Percentiles rank a stretch among this genome's conserved stretches.
phyloP scores from a whole-genome alignment of 2,113 vertebrate genomes.

The Nestor notabilis region DNA sequence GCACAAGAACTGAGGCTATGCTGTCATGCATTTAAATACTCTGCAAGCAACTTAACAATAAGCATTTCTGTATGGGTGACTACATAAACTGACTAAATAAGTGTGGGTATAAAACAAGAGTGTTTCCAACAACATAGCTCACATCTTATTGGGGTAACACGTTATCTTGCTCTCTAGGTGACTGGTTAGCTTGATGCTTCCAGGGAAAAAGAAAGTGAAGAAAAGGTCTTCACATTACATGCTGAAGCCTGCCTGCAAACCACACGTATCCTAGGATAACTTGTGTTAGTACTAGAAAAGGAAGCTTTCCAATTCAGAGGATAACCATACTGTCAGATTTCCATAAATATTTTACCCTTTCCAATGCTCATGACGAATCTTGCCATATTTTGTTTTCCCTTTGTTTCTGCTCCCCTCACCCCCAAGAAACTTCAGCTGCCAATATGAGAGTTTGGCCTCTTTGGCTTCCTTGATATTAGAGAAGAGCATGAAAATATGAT shows the following conservation, averaged over 20 bases:
- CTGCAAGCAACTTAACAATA: background rate
- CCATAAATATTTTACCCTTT: background rate
- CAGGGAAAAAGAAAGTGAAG: background rate
- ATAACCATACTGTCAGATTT: background rate
- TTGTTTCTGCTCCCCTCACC: fast-evolving
- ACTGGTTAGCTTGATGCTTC: background rate
- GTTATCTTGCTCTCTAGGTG: background rate
- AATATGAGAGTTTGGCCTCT: background rate
- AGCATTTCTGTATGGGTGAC: background rate
- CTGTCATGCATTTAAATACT: background rate
- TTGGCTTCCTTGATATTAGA: background rate
- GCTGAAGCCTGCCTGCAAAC: background rate
- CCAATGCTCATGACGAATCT: background rate
- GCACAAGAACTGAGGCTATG: background rate
- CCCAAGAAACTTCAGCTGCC: background rate
- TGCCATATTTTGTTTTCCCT: background rate
- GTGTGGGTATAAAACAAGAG: background rate
- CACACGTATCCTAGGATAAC: background rate
- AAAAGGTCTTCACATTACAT: background rate
- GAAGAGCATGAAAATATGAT: background rate
- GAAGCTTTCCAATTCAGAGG: background rate
- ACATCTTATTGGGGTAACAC: background rate
- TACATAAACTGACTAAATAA: background rate
- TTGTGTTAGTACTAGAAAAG: background rate
- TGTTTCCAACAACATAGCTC: background rate